phyloP scores from a whole-genome alignment of 2,888 invertebrate genomes.

The Himalopsyche tibetana region DNA sequence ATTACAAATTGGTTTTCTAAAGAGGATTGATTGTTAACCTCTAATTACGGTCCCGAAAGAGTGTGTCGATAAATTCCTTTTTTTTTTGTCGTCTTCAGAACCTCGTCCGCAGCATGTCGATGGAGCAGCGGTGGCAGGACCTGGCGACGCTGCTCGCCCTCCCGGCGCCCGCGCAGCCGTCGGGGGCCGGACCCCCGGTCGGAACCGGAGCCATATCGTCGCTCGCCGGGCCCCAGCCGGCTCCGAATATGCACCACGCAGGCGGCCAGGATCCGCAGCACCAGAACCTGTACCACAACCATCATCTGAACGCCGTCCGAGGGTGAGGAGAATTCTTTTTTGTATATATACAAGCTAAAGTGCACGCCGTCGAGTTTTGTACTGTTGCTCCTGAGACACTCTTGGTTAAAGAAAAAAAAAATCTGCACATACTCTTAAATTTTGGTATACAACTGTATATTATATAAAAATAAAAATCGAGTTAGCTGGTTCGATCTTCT shows the following conservation, averaged over 20 bases:
- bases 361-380: no score
- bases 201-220: conserved; percentile 57
- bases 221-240: conserved; percentile 71
- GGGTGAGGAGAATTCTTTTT: conserved; percentile 9
- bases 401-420: no score
- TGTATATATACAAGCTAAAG: no score
- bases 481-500: no score
- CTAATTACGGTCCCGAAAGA: no score
- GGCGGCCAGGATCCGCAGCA: conserved; percentile 70
- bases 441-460: no score
- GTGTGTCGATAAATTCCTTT: not conserved
- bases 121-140: conserved; percentile 94
- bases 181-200: conserved; percentile 69
- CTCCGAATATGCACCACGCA: conserved; percentile 69
- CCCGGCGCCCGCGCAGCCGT: conserved; percentile 75
- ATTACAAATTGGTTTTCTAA: no score
- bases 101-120: conserved; percentile 89
- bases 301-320: conserved; percentile 67
- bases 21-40: no score
- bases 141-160: conserved; percentile 89
- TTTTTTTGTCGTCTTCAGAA: conserved; percentile 77
- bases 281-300: conserved; percentile 71
- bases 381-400: no score
- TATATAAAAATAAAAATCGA: no score
- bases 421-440: no score